Evolutionary conservation across 1,140 invertebrate genomes (phyloP).

Genomic region (Psilanteris sp.): DNA sequence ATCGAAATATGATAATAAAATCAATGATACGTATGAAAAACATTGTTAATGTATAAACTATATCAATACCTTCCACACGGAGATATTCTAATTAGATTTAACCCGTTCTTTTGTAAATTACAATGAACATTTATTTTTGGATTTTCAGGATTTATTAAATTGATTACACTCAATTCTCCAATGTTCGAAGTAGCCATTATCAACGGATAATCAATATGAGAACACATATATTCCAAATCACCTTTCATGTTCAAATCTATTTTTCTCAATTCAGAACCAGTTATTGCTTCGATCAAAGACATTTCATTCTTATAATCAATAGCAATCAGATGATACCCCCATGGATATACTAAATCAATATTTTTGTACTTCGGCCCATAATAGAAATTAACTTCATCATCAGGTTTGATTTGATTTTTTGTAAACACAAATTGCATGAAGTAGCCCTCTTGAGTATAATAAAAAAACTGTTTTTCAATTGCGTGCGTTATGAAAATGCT

Average conservation of each 20-base stretch:
- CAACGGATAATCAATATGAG: slow-evolving; percentile 70
- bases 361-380: slow-evolving; percentile 62
- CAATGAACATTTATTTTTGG: slow-evolving; percentile 60
- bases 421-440: slow-evolving; percentile 64
- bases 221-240: slow-evolving; percentile 44
- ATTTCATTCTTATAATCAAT: slow-evolving; percentile 59
- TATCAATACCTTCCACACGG: slow-evolving; percentile 71
- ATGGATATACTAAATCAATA: slow-evolving; percentile 71
- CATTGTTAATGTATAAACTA: too few relatives aligned
- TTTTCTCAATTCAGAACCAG: slow-evolving; percentile 49
- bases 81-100: slow-evolving; percentile 74
- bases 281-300: slow-evolving; percentile 58
- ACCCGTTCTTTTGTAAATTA: slow-evolving; percentile 54
- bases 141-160: slow-evolving; percentile 45
- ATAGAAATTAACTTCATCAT: slow-evolving; percentile 13
- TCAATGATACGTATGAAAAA: too few relatives aligned
- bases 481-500: slow-evolving; percentile 60
- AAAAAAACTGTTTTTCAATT: slow-evolving; percentile 65
- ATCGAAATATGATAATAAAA: too few relatives aligned
- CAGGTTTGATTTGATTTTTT: slow-evolving; percentile 8
- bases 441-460: slow-evolving; percentile 67
- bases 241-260: slow-evolving; percentile 59
- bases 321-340: slow-evolving; percentile 68
- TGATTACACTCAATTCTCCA: slow-evolving; percentile 69
- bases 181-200: slow-evolving; percentile 55